A percentile compares a stretch with the other conserved stretches of the same genome.
These are phyloP conservation scores for Hippasteria phrygiana DNA, from an alignment of 53 echinoderm and acorn worm species.

Conservation along the genomic window DNA sequence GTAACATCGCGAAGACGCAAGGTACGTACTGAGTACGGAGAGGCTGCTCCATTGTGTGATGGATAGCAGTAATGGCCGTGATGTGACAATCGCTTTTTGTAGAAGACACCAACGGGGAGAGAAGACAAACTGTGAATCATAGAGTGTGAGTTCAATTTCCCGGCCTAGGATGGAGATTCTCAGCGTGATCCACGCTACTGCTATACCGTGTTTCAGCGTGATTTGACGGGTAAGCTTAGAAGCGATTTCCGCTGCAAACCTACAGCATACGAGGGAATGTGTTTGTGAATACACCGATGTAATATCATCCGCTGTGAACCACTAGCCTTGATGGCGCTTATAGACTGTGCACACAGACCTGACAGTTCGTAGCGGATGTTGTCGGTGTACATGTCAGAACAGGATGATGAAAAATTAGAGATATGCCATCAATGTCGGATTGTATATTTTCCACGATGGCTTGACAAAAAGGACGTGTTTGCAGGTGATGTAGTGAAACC, in stretches of 20 bases:
- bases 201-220: slow-evolving; percentile 1
- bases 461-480: too few species aligned
- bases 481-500: too few species aligned
- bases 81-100: slow-evolving; percentile 26
- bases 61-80: slow-evolving; percentile 17
- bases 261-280: background rate
- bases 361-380: background rate
- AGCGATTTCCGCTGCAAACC: slow-evolving; percentile 8
- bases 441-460: too few species aligned
- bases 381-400: too few species aligned
- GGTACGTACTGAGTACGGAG: slow-evolving; percentile 2
- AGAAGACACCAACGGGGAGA: slow-evolving; percentile 1
- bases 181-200: background rate
- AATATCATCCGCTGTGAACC: background rate
- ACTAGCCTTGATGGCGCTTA: background rate
- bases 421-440: too few species aligned
- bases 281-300: background rate
- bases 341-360: background rate
- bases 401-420: too few species aligned
- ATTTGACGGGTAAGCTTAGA: slow-evolving; percentile 13
- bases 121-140: slow-evolving; percentile 15
- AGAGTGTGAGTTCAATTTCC: too few species aligned
- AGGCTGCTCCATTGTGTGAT: slow-evolving; percentile 25
- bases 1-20: slow-evolving; percentile 12
- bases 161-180: background rate